These are phyloP conservation scores for Chaenogobius annularis DNA, from an alignment of 2,113 vertebrate genomes.

Conservation along the genomic window DNA sequence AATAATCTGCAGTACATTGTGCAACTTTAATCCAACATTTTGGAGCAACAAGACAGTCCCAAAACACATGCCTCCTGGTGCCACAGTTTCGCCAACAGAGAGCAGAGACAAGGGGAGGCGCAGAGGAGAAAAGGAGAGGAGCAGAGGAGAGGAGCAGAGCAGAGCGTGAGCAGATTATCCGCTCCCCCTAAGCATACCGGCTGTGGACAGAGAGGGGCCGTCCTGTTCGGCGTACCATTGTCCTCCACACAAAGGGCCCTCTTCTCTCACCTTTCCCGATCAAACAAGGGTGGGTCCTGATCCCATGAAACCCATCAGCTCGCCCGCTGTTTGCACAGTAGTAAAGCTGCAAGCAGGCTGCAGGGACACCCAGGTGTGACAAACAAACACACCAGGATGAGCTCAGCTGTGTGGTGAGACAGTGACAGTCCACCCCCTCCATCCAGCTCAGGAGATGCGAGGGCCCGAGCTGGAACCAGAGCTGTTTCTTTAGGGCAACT, in stretches of 20 bases:
- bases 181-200: neutral
- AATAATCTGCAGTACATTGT: no score
- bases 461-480: no score
- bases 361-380: constrained; percentile 62
- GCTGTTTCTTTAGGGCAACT: no score
- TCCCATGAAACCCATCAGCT: constrained; percentile 73
- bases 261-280: constrained; percentile 54
- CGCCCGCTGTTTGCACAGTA: constrained; percentile 71
- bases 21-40: no score
- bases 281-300: constrained; percentile 73
- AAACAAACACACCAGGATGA: constrained; percentile 12
- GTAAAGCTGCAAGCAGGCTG: constrained; percentile 67
- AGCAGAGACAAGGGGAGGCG: neutral
- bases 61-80: no score
- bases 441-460: no score
- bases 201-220: neutral
- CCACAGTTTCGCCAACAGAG: no score
- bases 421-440: neutral
- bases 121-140: neutral
- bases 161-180: neutral
- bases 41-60: no score
- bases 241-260: neutral
- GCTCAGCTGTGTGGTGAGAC: neutral
- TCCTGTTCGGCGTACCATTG: neutral
- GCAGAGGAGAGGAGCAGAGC: neutral